Evolutionary conservation across 2,888 invertebrate genomes (phyloP).

Genomic region (Proisotoma minuta): DNA sequence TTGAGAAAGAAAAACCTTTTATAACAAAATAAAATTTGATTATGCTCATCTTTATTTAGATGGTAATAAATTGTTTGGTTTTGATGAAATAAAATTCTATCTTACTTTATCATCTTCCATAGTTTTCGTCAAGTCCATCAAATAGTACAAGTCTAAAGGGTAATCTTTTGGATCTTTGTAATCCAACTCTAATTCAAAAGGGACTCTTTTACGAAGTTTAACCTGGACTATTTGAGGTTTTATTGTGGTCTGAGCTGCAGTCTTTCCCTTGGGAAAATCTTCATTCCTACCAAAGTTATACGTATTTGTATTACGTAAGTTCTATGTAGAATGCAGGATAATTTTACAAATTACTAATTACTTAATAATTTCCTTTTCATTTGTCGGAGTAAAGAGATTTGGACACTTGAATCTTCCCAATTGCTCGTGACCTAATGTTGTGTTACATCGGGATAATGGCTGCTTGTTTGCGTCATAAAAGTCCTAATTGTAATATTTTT

Average conservation of each 20-base stretch:
- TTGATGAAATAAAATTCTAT: not conserved
- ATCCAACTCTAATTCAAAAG: constrained; percentile 12
- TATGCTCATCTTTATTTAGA: not conserved
- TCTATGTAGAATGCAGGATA: not conserved
- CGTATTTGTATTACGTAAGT: constrained; percentile 8
- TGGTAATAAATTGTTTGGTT: not conserved
- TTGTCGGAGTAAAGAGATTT: not conserved
- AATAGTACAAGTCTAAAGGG: constrained; percentile 35
- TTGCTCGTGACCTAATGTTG: not conserved
- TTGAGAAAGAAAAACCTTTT: constrained; percentile 20
- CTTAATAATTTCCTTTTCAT: not conserved
- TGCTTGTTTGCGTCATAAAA: constrained; percentile 23
- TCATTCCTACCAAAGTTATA: constrained; percentile 6
- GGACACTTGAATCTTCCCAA: constrained; percentile 13
- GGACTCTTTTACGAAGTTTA: constrained; percentile 17
- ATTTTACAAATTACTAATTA: not conserved
- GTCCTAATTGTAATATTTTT: constrained; percentile 5
- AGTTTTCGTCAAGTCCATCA: constrained; percentile 31
- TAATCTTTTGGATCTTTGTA: constrained; percentile 28
- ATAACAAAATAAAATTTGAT: not conserved
- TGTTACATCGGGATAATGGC: constrained; percentile 23
- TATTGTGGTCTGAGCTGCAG: constrained; percentile 2
- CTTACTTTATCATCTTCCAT: constrained; percentile 34
- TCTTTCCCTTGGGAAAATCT: not conserved
- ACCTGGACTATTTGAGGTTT: constrained; percentile 24